These are phyloP conservation scores for Adelognathus sp. DNA, from an alignment of 2,888 invertebrate species.

Conservation along the genomic window DNA sequence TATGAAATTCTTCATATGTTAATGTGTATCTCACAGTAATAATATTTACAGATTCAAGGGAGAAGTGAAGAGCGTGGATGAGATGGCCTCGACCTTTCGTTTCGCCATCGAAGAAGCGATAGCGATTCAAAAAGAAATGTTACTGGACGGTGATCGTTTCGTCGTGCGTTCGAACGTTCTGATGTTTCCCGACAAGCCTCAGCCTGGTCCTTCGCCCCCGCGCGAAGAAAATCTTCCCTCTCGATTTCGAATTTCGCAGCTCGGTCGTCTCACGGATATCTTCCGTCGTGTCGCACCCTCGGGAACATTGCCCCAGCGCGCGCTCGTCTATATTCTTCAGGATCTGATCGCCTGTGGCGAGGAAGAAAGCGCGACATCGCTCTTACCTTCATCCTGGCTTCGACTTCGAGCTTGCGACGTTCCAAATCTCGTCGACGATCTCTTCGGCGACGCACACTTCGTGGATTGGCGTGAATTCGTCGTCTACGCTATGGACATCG, in stretches of 20 bases:
- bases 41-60: conserved; percentile 72
- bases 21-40: not conserved
- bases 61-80: conserved; percentile 78
- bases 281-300: conserved; percentile 79
- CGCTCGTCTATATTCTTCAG: conserved; percentile 82
- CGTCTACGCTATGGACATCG: conserved; percentile 83
- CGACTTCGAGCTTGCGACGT: conserved; percentile 81
- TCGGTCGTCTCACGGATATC: conserved; percentile 72
- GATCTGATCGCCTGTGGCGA: conserved; percentile 82
- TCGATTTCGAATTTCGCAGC: conserved; percentile 69
- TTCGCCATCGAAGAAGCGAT: conserved; percentile 81
- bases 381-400: conserved; percentile 79
- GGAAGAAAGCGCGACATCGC: conserved; percentile 80
- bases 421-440: conserved; percentile 79
- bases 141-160: conserved; percentile 82
- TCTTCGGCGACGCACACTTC: conserved; percentile 84
- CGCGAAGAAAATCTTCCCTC: conserved; percentile 56
- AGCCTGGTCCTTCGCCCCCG: conserved; percentile 34
- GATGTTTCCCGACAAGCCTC: conserved; percentile 65
- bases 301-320: conserved; percentile 80
- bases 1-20: too few species aligned
- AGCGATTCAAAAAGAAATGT: conserved; percentile 81
- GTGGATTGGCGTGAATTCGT: conserved; percentile 87
- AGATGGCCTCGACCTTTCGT: conserved; percentile 70
- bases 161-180: conserved; percentile 81